These are phyloP conservation scores for Drosophila melanogaster DNA, from an alignment of 1,140 invertebrate genomes.

Conservation along the genomic window DNA sequence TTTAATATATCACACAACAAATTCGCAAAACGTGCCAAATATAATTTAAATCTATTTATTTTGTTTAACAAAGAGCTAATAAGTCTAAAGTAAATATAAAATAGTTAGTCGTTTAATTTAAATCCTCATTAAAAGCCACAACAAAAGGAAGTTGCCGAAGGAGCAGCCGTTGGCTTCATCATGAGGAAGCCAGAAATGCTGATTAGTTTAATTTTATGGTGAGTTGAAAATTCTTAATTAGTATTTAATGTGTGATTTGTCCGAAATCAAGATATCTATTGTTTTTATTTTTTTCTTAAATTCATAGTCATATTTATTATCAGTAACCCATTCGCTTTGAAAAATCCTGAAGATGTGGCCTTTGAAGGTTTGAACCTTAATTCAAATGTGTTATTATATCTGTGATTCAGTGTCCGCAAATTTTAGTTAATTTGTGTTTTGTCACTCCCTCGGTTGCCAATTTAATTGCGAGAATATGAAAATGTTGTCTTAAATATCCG, in stretches of 20 bases:
- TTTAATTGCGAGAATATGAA: conserved; percentile 29
- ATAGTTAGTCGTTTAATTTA: conserved; percentile 79
- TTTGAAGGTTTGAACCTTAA: background rate
- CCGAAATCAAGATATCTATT: background rate
- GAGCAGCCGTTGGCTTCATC: conserved; percentile 60
- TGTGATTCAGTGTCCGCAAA: background rate
- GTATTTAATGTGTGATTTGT: background rate
- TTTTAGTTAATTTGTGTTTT: background rate
- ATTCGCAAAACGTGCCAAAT: conserved; percentile 77
- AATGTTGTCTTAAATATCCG: conserved; percentile 10
- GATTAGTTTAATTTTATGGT: conserved; percentile 75
- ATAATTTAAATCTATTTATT: conserved; percentile 82
- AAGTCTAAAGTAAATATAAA: conserved; percentile 78
- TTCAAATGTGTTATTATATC: too few relatives aligned
- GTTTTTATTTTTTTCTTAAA: background rate
- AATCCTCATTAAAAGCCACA: conserved; percentile 31
- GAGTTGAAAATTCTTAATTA: conserved; percentile 32
- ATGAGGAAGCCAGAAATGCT: conserved; percentile 71
- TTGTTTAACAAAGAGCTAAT: conserved; percentile 72
- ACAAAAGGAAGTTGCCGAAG: conserved; percentile 30
- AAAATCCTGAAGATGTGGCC: too few relatives aligned
- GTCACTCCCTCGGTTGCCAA: background rate
- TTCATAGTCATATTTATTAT: too few relatives aligned
- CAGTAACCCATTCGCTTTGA: too few relatives aligned
- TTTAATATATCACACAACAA: conserved; percentile 66